Evolutionary conservation across 2,113 vertebrate genomes (phyloP).

Genomic region (Kobus ellipsiprymnus): DNA sequence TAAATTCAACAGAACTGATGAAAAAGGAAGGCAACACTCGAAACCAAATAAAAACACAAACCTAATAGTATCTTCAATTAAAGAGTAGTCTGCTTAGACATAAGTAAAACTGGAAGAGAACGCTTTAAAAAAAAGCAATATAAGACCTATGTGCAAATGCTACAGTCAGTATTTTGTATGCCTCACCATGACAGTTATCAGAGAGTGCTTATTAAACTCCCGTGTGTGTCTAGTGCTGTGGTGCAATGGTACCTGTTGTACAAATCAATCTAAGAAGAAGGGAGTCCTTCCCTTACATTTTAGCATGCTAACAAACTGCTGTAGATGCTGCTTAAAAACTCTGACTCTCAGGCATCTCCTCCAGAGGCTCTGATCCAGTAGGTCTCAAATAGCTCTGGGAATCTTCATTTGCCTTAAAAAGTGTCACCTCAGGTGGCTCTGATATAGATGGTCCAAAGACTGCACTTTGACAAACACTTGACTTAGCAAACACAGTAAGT

Average conservation of each 20-base stretch:
- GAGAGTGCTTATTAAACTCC: background rate
- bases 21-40: background rate
- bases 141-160: background rate
- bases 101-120: background rate
- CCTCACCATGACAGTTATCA: background rate
- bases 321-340: background rate
- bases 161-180: background rate
- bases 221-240: too few species aligned
- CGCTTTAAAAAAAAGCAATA: background rate
- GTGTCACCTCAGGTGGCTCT: background rate
- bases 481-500: background rate
- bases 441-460: background rate
- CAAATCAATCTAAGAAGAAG: background rate
- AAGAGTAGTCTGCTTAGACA: background rate
- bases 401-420: conserved; percentile 8
- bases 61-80: background rate
- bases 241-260: background rate
- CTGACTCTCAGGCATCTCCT: background rate
- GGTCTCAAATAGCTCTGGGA: background rate
- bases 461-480: background rate
- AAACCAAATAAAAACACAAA: background rate
- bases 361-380: background rate
- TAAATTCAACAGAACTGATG: background rate
- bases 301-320: background rate
- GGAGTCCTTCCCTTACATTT: background rate